These are phyloP conservation scores for Lepidonotus clava DNA, from an alignment of 2,888 invertebrate genomes.

Conservation along the genomic window DNA sequence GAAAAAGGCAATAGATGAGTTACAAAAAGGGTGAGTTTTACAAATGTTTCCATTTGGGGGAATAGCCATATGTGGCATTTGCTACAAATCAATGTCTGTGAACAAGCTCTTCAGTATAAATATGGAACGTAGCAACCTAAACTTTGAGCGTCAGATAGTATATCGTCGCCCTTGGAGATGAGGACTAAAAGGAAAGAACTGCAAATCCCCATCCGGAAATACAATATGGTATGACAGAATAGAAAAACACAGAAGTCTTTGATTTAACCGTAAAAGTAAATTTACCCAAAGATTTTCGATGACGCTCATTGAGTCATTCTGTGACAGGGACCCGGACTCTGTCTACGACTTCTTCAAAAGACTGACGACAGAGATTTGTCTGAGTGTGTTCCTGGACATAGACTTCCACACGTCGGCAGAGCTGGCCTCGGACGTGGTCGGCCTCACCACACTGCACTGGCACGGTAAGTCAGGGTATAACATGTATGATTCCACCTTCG, in stretches of 20 bases:
- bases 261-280: too few species aligned
- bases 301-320: neutral
- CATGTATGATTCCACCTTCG: too few species aligned
- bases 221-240: too few species aligned
- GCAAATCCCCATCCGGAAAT: too few species aligned
- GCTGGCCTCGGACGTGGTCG: constrained; percentile 66
- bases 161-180: too few species aligned
- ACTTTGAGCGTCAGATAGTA: too few species aligned
- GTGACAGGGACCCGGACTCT: constrained; percentile 66
- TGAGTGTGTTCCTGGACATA: constrained; percentile 73
- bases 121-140: too few species aligned
- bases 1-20: constrained; percentile 31
- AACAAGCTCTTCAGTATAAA: too few species aligned
- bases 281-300: neutral
- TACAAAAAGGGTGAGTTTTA: constrained; percentile 34
- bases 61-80: too few species aligned
- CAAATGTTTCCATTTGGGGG: neutral
- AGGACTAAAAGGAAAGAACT: too few species aligned
- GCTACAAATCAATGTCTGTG: too few species aligned
- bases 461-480: constrained; percentile 68
- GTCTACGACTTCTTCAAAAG: constrained; percentile 71
- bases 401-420: constrained; percentile 69
- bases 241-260: too few species aligned
- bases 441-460: constrained; percentile 74
- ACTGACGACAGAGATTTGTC: constrained; percentile 72